Conservation (phyloP, 2,797 vertebrate species). For the Epinephelus awoara region DNA sequence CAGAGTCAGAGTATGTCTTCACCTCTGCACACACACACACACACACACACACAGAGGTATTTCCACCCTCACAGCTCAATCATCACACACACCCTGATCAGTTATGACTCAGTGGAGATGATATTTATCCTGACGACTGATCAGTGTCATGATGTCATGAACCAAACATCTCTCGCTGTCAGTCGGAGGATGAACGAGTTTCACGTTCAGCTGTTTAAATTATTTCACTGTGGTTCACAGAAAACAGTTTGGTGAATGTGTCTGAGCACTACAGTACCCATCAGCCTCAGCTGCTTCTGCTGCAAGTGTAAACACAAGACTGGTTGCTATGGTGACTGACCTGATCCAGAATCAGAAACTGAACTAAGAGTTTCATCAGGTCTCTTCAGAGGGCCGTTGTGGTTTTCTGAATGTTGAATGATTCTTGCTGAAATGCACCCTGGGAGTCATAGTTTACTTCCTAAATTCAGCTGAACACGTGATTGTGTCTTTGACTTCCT, state of each 20-base stretch:
- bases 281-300: neutral
- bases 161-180: neutral
- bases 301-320: neutral
- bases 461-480: too few relatives aligned
- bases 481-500: neutral
- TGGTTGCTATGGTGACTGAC: neutral
- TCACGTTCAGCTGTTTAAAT: neutral
- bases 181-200: neutral
- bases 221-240: neutral
- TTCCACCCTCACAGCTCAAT: neutral
- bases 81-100: slow-evolving; percentile 1
- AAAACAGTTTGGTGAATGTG: neutral
- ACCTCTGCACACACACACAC: neutral
- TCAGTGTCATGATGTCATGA: neutral
- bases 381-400: too few relatives aligned
- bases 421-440: too few relatives aligned
- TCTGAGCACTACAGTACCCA: neutral
- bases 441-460: too few relatives aligned
- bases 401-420: too few relatives aligned
- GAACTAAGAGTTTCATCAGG: too few relatives aligned
- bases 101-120: neutral
- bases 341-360: too few relatives aligned
- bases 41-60: slow-evolving; percentile 6
- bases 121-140: neutral
- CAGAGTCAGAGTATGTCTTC: too few relatives aligned